Evolutionary conservation across 2,797 vertebrate genomes (phyloP).

Genomic region (Neolamprologus multifasciatus): DNA sequence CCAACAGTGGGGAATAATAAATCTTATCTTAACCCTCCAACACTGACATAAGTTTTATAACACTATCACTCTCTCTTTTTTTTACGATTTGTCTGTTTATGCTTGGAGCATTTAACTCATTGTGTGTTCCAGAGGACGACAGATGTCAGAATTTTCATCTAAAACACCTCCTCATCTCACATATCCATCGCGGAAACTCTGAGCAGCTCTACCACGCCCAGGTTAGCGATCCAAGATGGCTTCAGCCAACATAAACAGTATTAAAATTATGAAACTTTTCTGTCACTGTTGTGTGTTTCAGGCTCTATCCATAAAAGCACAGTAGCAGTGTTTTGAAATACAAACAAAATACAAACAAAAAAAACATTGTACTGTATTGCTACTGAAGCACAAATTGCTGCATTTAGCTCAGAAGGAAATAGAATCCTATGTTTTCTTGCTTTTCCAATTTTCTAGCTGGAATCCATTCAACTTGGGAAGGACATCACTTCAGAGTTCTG

Average conservation of each 20-base stretch:
- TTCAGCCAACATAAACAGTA: not conserved
- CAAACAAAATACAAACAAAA: not conserved
- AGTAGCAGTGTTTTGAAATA: not conserved
- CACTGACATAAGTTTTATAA: not conserved
- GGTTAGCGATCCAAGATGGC: not conserved
- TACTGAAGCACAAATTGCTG: not conserved
- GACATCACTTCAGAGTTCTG: not conserved
- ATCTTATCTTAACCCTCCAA: not conserved
- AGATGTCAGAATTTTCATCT: not conserved
- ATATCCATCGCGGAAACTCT: not conserved
- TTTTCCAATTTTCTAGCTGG: not conserved
- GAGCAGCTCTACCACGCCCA: not conserved
- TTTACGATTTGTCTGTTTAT: not conserved
- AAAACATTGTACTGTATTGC: rapidly evolving
- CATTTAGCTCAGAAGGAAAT: not conserved
- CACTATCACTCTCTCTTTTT: not conserved
- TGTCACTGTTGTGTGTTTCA: not conserved
- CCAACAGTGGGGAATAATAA: not conserved
- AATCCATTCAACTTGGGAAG: not conserved
- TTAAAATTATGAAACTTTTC: not conserved
- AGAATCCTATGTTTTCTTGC: not conserved
- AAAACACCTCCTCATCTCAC: not conserved
- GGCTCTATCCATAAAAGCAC: not conserved
- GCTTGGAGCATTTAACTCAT: not conserved
- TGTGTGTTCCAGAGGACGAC: not conserved